Percentiles rank a stretch among this genome's conserved stretches.
Evolutionary conservation across 2,113 vertebrate genomes (phyloP).

Genomic region (Hippocampus mohnikei): DNA sequence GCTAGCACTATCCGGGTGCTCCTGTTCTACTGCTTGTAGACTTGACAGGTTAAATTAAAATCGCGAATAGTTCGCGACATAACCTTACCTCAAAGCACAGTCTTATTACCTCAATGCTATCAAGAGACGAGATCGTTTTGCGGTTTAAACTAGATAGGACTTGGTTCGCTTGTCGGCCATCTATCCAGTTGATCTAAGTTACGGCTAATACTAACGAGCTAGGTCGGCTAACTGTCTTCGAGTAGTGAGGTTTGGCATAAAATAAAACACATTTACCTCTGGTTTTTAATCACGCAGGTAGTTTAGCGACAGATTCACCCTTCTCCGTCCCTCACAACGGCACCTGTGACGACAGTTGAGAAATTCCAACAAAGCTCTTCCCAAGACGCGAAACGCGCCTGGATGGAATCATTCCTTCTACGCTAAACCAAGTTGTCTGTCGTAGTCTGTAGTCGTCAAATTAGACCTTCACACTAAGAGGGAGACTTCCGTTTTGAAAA

Average conservation of each 20-base stretch:
- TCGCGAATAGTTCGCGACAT: not conserved
- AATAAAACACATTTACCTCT: slow-evolving; percentile 38
- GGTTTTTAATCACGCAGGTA: not conserved
- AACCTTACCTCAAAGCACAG: not conserved
- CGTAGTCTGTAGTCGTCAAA: not conserved
- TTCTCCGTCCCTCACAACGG: not conserved
- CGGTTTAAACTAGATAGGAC: not conserved
- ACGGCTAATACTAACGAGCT: slow-evolving; percentile 3
- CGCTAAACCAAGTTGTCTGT: not conserved
- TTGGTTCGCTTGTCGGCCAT: slow-evolving; percentile 18
- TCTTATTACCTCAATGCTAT: not conserved
- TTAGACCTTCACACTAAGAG: slow-evolving; percentile 48
- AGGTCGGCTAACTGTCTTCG: not conserved
- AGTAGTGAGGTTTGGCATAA: slow-evolving; percentile 19
- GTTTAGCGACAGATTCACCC: not conserved
- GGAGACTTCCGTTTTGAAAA: not conserved
- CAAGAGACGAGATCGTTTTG: not conserved
- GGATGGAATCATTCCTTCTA: not conserved
- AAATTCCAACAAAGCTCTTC: not conserved
- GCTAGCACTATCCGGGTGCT: not conserved
- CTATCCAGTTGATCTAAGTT: slow-evolving; percentile 1
- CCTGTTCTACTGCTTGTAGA: not conserved
- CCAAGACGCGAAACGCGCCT: not conserved
- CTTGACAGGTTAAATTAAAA: not conserved
- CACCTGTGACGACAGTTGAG: not conserved